phyloP scores from a whole-genome alignment of 2,888 invertebrate genomes.

The Troilus luridus region DNA sequence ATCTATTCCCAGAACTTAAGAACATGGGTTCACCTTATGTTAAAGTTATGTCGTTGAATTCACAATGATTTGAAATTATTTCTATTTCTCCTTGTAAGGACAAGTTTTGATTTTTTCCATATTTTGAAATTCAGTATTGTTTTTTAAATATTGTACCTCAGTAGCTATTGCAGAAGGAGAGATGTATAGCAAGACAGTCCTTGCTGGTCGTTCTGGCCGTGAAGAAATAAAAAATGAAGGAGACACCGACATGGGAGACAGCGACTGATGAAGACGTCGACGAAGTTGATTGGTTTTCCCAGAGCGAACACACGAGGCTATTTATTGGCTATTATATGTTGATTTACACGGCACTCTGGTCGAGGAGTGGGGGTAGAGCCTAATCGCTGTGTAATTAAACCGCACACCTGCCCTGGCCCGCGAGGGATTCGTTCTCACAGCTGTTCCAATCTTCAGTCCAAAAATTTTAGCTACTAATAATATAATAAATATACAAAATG shows the following conservation, averaged over 20 bases:
- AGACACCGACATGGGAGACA: neutral
- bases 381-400: slow-evolving; percentile 50
- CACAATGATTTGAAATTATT: too few species aligned
- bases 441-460: neutral
- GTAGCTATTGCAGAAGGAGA: neutral
- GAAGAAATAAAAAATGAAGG: slow-evolving; percentile 14
- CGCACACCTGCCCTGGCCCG: slow-evolving; percentile 42
- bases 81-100: too few species aligned
- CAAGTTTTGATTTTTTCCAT: too few species aligned
- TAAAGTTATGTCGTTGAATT: too few species aligned
- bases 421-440: slow-evolving; percentile 20
- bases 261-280: slow-evolving; percentile 34
- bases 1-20: too few species aligned
- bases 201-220: neutral
- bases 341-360: slow-evolving; percentile 48
- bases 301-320: neutral
- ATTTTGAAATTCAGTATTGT: too few species aligned
- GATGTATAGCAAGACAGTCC: neutral
- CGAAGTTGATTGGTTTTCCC: slow-evolving; percentile 29
- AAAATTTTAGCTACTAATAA: neutral
- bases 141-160: too few species aligned
- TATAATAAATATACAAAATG: neutral
- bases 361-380: neutral
- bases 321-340: slow-evolving; percentile 56
- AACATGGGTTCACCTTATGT: too few species aligned